Evolutionary conservation across 2,113 vertebrate species (phyloP), one percentile per base, ranked within the genome.

Genomic region (Cacatua alba): DNA sequence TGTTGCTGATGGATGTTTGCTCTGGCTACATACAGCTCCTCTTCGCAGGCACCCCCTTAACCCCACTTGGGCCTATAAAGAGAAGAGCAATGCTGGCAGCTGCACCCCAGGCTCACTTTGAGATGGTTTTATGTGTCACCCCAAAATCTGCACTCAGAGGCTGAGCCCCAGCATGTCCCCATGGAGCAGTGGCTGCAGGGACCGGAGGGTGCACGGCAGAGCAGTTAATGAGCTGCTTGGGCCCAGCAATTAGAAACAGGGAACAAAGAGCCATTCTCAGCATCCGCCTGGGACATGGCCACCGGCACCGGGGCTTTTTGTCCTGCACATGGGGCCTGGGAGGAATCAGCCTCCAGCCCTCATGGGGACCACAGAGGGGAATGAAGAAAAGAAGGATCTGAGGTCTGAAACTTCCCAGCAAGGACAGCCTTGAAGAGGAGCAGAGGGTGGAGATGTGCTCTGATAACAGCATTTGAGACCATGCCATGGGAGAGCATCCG

Each of bases 231-330:
- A 96, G 92, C 88, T 63, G 65, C 86, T 83, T 4, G 48, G 35
- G 51, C 29, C 37, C 83, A 16, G 80, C 21, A 92, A 94, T 96
- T 90, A 94, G 39, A 41, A 55, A 9, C 31, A 3, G 33, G 53
- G 70, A 90, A 93, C 90, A 95, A 94, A 96, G 96, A 90, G 37
- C 86, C 49, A 49, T 84, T 94, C 80, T 93, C 86, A 59, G 90
- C 92, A 83, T 13, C 86, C 49, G n/a, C 17, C 13, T 69, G 86
- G 87, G 95, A 63, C 70, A 29, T 2, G 0, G 85, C 79, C 81
- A 29, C 17, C 0, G 18, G 77, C 87, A 74, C 76, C 26, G 0
- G 28, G 41, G 69, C 46, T 69, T 25, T 92, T 18, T 90, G 60
- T 74, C 78, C 78, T 9, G 2, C 0, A 0, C 33, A 8, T 46